Evolutionary conservation across 2,797 vertebrate species (phyloP), one percentile per base, ranked within the genome.

Genomic region (Staurois parvus): DNA sequence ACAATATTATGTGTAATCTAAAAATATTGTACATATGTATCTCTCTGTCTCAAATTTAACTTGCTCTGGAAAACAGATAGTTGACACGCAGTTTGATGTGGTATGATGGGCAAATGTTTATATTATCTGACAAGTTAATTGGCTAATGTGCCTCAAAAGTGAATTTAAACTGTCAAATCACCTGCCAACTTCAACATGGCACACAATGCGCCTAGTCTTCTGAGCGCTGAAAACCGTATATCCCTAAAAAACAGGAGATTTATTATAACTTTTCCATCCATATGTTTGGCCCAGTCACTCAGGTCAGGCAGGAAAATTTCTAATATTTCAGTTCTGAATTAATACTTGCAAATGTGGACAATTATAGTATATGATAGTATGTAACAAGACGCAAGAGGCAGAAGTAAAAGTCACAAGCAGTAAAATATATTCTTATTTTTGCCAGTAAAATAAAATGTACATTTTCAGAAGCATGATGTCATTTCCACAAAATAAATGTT

Each of bases 31-130:
- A 30, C 42, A 56, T 30, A 32, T 70, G 37, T 48, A 73, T 80
- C 66, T 56, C 19, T 56, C 45, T 15, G 42, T 56, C 78, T 52
- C 67, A 56, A 15, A 66, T 80, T 69, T 52, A 69, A 69, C 67
- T n/a, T 52, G 17, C 78, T 17, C 42, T 26, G 75, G 56, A 64
- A 59, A 62, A 32, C 56, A 64, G 75, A 77, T 80, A n/a, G 68
- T 56, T 70, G 67, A 80, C 67, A 56, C 42, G 24, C 48, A 17
- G 3, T 80, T 67, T 70, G 42, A 70, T 70, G 78, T 56, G 78
- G 78, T 70, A n/a, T 80, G 78, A 80, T 80, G 78, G 78, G 42
- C 48, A 80, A 80, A 80, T 70, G 78, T 80, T 80, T 80, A 80
- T 80, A 32, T 12, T 26, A 56, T 28, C 66, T 69, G 78, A 70